Evolutionary conservation across 1,140 invertebrate genomes (phyloP).

Genomic region (Hydropsyche tenuis): DNA sequence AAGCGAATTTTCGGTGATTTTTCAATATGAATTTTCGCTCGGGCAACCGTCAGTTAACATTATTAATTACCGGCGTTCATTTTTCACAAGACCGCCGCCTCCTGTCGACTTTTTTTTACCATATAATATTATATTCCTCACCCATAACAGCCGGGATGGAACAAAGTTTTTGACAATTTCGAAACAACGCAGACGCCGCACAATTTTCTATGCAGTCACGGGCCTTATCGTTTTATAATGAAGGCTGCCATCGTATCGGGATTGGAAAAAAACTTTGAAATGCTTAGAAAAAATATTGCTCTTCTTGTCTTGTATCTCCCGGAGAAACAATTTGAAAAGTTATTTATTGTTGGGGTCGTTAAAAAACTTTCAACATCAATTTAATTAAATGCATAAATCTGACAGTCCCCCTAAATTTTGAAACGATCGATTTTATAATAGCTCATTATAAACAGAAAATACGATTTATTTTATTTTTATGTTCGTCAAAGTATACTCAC

Average conservation of each 20-base stretch:
- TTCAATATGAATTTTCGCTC: constrained; percentile 22
- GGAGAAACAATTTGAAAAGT: too few relatives aligned
- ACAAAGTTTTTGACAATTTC: constrained; percentile 16
- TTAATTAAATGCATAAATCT: too few relatives aligned
- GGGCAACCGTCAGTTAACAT: constrained; percentile 28
- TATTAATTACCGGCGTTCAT: constrained; percentile 34
- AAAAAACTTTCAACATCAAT: too few relatives aligned
- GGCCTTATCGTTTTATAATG: neutral
- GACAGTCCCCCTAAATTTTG: too few relatives aligned
- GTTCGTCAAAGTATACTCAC: too few relatives aligned
- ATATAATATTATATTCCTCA: neutral
- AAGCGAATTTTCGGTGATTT: constrained; percentile 11
- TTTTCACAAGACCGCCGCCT: constrained; percentile 25
- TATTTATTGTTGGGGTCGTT: too few relatives aligned
- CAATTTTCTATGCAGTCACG: neutral
- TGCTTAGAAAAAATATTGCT: too few relatives aligned
- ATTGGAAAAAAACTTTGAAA: too few relatives aligned
- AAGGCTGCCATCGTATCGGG: neutral
- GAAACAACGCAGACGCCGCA: neutral
- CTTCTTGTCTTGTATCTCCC: too few relatives aligned
- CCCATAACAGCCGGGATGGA: neutral
- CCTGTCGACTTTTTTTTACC: neutral
- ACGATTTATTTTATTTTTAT: too few relatives aligned
- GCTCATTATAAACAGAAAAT: too few relatives aligned
- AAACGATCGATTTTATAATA: too few relatives aligned